Conservation (phyloP, 2,113 vertebrate species). For the Heterochromis multidens region DNA sequence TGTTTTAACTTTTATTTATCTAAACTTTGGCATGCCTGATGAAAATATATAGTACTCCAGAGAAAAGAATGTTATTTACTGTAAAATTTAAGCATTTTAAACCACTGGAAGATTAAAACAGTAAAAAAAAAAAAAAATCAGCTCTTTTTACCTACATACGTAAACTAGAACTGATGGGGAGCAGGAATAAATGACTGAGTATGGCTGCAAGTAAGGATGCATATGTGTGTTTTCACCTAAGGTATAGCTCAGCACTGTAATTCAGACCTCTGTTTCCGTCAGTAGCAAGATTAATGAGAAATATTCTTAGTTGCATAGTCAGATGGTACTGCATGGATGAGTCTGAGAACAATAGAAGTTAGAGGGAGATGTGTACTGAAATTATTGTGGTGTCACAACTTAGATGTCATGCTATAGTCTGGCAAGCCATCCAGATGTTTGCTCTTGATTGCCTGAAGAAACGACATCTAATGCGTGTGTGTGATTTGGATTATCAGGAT, state of each 20-base stretch:
- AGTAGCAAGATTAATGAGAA: not conserved
- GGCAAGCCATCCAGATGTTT: not conserved
- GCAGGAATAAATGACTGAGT: not conserved
- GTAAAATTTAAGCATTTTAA: not conserved
- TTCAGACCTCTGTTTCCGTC: slow-evolving; percentile 6
- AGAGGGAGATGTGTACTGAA: not conserved
- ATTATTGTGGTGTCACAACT: not conserved
- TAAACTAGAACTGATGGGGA: not conserved
- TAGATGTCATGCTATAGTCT: not conserved
- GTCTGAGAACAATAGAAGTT: not conserved
- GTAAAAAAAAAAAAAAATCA: not conserved
- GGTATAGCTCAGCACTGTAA: slow-evolving; percentile 4
- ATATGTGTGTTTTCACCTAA: not conserved
- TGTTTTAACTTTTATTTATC: not conserved
- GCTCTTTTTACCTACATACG: not conserved
- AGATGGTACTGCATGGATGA: not conserved
- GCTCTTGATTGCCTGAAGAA: not conserved
- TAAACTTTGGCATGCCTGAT: not conserved
- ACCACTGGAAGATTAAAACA: not conserved
- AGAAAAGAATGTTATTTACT: not conserved
- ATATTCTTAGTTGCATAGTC: not conserved
- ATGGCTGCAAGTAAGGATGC: not conserved
- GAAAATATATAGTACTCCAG: not conserved
- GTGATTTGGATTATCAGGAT: not conserved
- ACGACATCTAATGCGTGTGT: not conserved